Conservation (phyloP, 2,888 invertebrate genomes). For the Lepas anatifera region DNA sequence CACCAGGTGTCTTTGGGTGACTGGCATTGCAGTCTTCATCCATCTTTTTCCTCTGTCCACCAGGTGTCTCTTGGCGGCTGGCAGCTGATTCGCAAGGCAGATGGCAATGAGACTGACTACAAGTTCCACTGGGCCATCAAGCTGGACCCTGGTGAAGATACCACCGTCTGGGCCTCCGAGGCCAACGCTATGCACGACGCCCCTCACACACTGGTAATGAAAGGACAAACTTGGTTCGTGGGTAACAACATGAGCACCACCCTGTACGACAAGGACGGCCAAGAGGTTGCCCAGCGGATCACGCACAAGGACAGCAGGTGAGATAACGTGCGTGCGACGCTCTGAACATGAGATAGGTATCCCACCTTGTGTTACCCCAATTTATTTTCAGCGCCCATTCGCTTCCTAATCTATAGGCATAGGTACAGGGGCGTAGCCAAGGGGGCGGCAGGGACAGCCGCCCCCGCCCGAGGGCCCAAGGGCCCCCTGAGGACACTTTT, state of each 20-base stretch:
- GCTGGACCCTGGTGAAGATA: slow-evolving; percentile 57
- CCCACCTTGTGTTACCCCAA: no score
- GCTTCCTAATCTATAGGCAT: no score
- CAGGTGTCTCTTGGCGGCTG: slow-evolving; percentile 64
- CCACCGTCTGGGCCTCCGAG: slow-evolving; percentile 86
- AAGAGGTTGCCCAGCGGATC: background rate
- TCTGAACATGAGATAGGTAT: no score
- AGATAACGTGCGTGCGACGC: no score
- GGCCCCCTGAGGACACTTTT: no score
- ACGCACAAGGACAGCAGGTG: background rate
- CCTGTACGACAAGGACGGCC: slow-evolving; percentile 48
- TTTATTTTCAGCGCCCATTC: no score
- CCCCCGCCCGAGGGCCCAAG: no score
- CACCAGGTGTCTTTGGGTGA: no score
- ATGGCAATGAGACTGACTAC: slow-evolving; percentile 60
- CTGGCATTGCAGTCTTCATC: no score
- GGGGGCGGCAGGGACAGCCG: no score
- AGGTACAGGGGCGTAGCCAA: no score
- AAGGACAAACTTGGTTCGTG: slow-evolving; percentile 80
- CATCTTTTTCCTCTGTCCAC: no score
- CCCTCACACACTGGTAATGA: slow-evolving; percentile 82
- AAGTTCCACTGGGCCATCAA: slow-evolving; percentile 84
- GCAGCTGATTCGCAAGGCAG: slow-evolving; percentile 70
- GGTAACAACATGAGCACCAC: slow-evolving; percentile 65
- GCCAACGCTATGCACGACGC: slow-evolving; percentile 72